phyloP scores from a whole-genome alignment of 37 sponge, comb jelly and placozoan genomes.

The Hormiphora californensis region DNA sequence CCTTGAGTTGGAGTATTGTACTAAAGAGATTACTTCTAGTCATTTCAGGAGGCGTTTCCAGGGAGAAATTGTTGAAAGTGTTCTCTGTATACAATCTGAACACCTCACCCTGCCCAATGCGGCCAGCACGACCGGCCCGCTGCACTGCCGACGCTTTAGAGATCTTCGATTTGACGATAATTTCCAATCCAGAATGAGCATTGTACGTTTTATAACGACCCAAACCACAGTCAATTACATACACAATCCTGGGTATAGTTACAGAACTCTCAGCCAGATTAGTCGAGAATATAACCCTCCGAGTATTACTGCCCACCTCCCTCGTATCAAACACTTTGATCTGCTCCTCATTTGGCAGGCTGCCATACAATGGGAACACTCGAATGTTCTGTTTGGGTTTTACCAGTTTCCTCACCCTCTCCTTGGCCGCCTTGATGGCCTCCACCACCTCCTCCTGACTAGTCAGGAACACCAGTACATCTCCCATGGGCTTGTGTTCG shows the following conservation, averaged over 20 bases:
- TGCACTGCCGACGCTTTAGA: conserved; percentile 47
- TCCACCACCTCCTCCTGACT: conserved; percentile 64
- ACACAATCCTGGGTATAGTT: conserved; percentile 76
- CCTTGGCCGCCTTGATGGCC: not conserved
- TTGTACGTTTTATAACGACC: conserved; percentile 5
- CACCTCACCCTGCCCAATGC: conserved; percentile 32
- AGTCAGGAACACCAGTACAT: conserved; percentile 89
- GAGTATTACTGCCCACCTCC: not conserved
- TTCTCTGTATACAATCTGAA: conserved; percentile 30
- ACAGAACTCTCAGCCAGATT: conserved; percentile 89
- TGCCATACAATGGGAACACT: conserved; percentile 40
- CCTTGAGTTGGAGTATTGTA: not conserved
- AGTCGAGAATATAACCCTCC: conserved; percentile 79
- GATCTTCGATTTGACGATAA: not conserved
- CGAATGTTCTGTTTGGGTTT: conserved; percentile 30
- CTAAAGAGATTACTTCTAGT: not conserved
- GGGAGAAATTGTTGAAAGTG: not conserved
- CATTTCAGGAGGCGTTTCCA: conserved; percentile 30
- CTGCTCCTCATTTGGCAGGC: conserved; percentile 31
- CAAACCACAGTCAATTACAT: conserved; percentile 75
- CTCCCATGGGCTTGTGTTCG: conserved; percentile 72
- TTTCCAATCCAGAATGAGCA: conserved; percentile 32
- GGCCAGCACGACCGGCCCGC: conserved; percentile 18
- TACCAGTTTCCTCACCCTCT: not conserved
- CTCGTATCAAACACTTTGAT: conserved; percentile 29